Conservation (phyloP, 2,797 vertebrate species). For the Austrolebias charrua region DNA sequence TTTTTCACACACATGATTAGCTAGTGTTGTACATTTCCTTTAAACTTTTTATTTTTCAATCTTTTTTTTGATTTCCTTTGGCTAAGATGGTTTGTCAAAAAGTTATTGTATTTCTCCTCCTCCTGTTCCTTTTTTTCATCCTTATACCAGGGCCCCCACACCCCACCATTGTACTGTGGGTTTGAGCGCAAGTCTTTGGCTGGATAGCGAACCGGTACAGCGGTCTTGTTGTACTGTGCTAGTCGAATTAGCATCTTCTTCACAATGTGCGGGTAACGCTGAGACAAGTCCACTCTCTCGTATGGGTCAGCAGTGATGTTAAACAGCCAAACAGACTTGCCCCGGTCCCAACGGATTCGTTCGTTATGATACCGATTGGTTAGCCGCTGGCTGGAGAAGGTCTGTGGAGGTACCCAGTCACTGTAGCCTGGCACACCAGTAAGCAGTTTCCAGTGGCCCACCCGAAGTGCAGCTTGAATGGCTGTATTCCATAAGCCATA, state of each 20-base stretch:
- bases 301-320: conserved; percentile 96
- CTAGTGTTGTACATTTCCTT: conserved; percentile 60
- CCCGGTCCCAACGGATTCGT: conserved; percentile 83
- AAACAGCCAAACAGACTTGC: conserved; percentile 95
- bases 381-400: conserved; percentile 87
- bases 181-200: conserved; percentile 94
- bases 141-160: conserved; percentile 97
- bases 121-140: conserved; percentile 83
- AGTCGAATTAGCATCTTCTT: conserved; percentile 89
- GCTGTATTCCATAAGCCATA: conserved; percentile 97
- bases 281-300: conserved; percentile 91
- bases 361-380: conserved; percentile 92
- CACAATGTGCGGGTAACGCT: conserved; percentile 86
- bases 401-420: conserved; percentile 96
- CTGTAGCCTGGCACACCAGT: conserved; percentile 93
- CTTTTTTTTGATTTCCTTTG: conserved; percentile 76
- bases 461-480: conserved; percentile 90
- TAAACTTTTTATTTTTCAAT: conserved; percentile 68
- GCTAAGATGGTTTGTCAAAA: conserved; percentile 73
- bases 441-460: conserved; percentile 94
- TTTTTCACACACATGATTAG: conserved; percentile 44
- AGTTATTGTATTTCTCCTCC: conserved; percentile 60
- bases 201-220: conserved; percentile 92
- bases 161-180: conserved; percentile 92
- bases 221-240: conserved; percentile 89